Conservation (phyloP, 2,888 invertebrate species). For the Nymphalis c-album region DNA sequence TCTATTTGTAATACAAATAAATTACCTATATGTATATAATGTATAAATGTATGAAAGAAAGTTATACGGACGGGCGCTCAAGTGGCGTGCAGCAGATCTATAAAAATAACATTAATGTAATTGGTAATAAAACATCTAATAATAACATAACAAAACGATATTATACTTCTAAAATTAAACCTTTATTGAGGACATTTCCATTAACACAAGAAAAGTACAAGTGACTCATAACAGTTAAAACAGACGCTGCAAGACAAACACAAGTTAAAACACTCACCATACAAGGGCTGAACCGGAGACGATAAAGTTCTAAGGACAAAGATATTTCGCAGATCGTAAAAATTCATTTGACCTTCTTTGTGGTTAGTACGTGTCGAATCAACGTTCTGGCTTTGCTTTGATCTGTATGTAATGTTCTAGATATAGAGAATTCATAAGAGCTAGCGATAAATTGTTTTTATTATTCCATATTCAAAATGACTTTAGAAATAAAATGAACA, state of each 20-base stretch:
- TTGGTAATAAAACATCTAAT: neutral
- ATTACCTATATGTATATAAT: too few species aligned
- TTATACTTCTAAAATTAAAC: neutral
- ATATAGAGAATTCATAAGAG: neutral
- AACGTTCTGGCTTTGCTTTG: conserved; percentile 61
- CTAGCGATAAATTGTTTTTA: too few species aligned
- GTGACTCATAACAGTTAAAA: neutral
- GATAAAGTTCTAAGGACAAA: conserved; percentile 36
- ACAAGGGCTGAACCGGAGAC: conserved; percentile 26
- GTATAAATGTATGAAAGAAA: too few species aligned
- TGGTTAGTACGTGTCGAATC: conserved; percentile 51
- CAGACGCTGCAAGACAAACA: conserved; percentile 9
- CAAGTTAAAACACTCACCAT: conserved; percentile 16
- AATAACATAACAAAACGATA: neutral
- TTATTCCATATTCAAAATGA: too few species aligned
- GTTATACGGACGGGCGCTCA: too few species aligned
- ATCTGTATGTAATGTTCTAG: conserved; percentile 60
- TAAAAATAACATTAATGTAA: too few species aligned
- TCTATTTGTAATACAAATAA: too few species aligned
- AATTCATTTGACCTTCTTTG: conserved; percentile 42
- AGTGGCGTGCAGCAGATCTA: too few species aligned
- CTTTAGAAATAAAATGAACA: too few species aligned
- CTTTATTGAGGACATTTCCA: conserved; percentile 6
- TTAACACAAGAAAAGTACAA: neutral
- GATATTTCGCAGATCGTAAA: conserved; percentile 39